Conservation (phyloP, 64 coral and sea anemone species). For the Stichodactyla helianthus region DNA sequence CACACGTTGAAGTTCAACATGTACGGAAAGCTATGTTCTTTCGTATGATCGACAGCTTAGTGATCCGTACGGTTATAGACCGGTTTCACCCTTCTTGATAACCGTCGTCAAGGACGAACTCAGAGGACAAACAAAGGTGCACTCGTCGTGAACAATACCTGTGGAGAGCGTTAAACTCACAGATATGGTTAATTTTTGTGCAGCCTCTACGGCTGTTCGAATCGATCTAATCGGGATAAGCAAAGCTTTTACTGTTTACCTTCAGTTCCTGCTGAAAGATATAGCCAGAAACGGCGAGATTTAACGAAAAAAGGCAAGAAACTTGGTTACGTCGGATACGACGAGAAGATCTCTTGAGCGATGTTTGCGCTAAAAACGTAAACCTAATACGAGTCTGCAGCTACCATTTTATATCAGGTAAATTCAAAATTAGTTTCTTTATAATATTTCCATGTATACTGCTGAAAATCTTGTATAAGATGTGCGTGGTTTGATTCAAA, state of each 20-base stretch:
- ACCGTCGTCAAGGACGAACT: neutral
- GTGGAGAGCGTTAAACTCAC: neutral
- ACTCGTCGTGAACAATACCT: neutral
- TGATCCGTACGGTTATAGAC: neutral
- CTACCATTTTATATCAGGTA: constrained; percentile 55
- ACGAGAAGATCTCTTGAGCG: constrained; percentile 40
- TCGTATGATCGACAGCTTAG: too few relatives aligned
- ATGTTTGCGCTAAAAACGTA: constrained; percentile 8
- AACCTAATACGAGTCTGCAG: constrained; percentile 28
- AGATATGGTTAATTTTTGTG: constrained; percentile 42
- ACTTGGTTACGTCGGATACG: constrained; percentile 44
- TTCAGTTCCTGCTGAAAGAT: constrained; percentile 31
- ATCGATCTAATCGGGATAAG: constrained; percentile 39
- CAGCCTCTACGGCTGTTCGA: constrained; percentile 34
- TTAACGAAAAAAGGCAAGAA: constrained; percentile 22
- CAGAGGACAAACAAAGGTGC: too few relatives aligned
- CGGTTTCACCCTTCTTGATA: neutral
- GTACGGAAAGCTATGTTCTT: too few relatives aligned
- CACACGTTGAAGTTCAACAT: too few relatives aligned
- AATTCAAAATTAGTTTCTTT: constrained; percentile 19
- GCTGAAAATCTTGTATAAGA: constrained; percentile 19
- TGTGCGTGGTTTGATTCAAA: neutral
- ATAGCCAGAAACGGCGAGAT: constrained; percentile 20
- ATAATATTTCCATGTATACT: constrained; percentile 18
- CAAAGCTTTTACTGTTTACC: constrained; percentile 41